Evolutionary conservation across 2,797 vertebrate species (phyloP), one percentile per base, ranked within the genome.

Genomic region (Lates japonicus): DNA sequence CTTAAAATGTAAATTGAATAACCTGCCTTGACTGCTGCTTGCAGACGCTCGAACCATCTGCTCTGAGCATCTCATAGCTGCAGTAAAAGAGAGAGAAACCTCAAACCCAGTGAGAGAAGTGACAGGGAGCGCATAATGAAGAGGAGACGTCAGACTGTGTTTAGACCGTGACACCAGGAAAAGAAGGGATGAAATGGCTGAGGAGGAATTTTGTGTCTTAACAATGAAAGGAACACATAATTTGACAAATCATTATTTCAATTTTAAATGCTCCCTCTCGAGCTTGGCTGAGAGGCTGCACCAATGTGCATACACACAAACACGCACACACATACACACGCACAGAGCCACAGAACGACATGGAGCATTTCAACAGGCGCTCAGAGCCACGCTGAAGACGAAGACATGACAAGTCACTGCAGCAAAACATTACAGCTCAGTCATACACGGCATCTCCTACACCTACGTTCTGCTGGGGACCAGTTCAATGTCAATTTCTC

Each of bases 1-100:
- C 78, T 82, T 70, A 77, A 86, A 85, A 86, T 84, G 77, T 82
- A 86, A 90, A 90, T 86, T 83, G 60, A 92, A 87, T 89, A 90
- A 91, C 82, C 77, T 83, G 87, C 72, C 37, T 77, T 49, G 84
- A 85, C 81, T 89, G 86, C 84, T 90, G 86, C 69, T 90, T 81
- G 78, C 90, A 93, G 88, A 91, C 39, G 80, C 74, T 80, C 52
- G 1, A 74, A 84, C 89, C 90, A 90, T 92, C 90, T 92, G 93
- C 82, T 91, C 79, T 11, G 84, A 90, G 86, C 49, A 54, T 72
- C 87, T 91, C 77, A 69, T 33, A 51, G 78, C 86, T 60, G 75
- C 75, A 61, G 83, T 83, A 78, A 87, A 83, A 76, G 64, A 86
- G 77, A 89, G 71, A 90, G 65, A 75, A 82, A 67, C 73, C 89